Conservation (phyloP, 2,113 vertebrate species). For the Nothocercus julius region DNA sequence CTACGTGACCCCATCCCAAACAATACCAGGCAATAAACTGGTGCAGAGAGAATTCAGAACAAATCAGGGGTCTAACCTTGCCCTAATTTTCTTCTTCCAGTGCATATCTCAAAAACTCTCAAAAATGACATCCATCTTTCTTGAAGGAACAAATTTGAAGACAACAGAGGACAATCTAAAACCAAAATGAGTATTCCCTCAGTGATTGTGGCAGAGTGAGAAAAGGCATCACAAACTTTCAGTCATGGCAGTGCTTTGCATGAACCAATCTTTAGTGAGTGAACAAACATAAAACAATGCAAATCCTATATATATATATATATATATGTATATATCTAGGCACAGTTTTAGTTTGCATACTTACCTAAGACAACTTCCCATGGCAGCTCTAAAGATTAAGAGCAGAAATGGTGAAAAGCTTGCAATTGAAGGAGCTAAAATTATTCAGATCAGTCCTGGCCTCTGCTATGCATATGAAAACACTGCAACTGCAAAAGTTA, state of each 20-base stretch:
- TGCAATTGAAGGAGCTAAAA: conserved; percentile 7
- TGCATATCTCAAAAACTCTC: not conserved
- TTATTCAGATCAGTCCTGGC: not conserved
- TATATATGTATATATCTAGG: not conserved
- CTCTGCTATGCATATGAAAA: not conserved
- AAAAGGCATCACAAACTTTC: not conserved
- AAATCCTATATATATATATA: not conserved
- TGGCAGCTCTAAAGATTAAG: conserved; percentile 64
- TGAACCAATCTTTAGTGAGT: not conserved
- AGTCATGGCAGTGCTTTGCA: not conserved
- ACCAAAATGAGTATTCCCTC: not conserved
- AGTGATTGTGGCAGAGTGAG: not conserved
- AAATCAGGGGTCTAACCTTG: not conserved
- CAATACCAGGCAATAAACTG: not conserved
- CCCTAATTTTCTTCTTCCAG: not conserved
- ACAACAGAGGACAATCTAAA: not conserved
- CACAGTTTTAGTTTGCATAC: not conserved
- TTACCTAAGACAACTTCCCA: conserved; percentile 48
- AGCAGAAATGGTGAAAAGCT: conserved; percentile 55
- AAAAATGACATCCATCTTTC: not conserved
- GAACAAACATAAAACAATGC: not conserved
- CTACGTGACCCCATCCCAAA: not conserved
- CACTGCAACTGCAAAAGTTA: not conserved
- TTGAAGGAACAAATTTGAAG: conserved; percentile 1
- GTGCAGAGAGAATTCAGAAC: not conserved